phyloP scores from a whole-genome alignment of 2,113 vertebrate species.

The Myanophis thanlyinensis region DNA sequence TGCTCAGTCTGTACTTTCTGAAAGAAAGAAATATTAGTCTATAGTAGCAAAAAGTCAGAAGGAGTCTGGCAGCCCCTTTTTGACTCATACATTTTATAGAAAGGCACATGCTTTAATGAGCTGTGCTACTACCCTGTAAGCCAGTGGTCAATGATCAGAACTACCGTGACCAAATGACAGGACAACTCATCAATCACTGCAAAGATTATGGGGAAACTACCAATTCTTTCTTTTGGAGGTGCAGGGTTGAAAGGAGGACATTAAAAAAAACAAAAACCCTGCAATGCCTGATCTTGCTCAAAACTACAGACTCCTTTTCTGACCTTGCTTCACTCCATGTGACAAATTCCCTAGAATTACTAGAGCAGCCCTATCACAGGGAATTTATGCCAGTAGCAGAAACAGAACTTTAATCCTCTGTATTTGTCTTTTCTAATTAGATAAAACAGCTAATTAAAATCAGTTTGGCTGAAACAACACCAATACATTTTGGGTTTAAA shows the following conservation, averaged over 20 bases:
- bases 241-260: neutral
- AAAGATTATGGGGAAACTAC: neutral
- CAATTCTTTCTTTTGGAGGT: neutral
- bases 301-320: neutral
- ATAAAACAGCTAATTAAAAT: neutral
- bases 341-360: neutral
- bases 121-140: neutral
- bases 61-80: neutral
- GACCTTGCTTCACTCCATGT: neutral
- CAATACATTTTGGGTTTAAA: neutral
- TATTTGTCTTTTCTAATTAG: neutral
- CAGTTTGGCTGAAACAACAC: neutral
- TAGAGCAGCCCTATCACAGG: neutral
- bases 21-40: neutral
- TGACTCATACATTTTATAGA: neutral
- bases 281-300: neutral
- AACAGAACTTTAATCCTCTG: neutral
- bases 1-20: neutral
- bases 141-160: neutral
- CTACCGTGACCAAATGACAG: neutral
- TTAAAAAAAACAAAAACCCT: neutral
- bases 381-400: neutral
- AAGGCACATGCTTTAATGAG: neutral
- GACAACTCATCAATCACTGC: neutral
- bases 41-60: neutral